A percentile compares a stretch with the other conserved stretches of the same genome.
Evolutionary conservation across 2,888 invertebrate genomes (phyloP).

Genomic region (Augochlorella aurata): DNA sequence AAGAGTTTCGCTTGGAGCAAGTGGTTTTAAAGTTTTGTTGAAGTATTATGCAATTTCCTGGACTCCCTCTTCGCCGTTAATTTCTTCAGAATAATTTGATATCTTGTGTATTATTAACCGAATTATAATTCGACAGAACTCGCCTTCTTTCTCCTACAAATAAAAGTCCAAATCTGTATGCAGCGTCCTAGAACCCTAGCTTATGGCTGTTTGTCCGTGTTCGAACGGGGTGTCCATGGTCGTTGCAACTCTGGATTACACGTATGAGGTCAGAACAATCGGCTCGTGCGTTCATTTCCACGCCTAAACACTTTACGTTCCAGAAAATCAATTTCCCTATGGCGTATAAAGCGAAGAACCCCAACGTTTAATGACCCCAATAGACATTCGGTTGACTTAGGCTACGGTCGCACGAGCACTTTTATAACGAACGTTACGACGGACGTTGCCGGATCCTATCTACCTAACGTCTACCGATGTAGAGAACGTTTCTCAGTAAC

Average conservation of each 20-base stretch:
- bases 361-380: slow-evolving; percentile 17
- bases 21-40: background rate
- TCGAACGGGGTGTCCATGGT: background rate
- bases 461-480: background rate
- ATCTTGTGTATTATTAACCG: too few relatives aligned
- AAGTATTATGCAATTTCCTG: background rate
- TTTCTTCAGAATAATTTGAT: background rate
- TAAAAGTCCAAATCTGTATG: background rate
- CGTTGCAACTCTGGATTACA: background rate
- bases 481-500: background rate
- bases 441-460: background rate
- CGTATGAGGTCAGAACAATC: background rate
- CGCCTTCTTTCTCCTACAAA: background rate
- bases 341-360: slow-evolving; percentile 10
- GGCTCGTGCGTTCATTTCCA: background rate
- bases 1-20: background rate
- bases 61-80: background rate
- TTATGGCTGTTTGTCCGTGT: background rate
- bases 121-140: too few relatives aligned
- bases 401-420: background rate
- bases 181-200: background rate
- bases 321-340: slow-evolving; percentile 10
- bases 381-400: slow-evolving; percentile 1
- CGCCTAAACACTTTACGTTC: slow-evolving; percentile 1
- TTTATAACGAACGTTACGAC: slow-evolving; percentile 12